Conservation (phyloP, 2,797 vertebrate genomes). For the Picus viridis region DNA sequence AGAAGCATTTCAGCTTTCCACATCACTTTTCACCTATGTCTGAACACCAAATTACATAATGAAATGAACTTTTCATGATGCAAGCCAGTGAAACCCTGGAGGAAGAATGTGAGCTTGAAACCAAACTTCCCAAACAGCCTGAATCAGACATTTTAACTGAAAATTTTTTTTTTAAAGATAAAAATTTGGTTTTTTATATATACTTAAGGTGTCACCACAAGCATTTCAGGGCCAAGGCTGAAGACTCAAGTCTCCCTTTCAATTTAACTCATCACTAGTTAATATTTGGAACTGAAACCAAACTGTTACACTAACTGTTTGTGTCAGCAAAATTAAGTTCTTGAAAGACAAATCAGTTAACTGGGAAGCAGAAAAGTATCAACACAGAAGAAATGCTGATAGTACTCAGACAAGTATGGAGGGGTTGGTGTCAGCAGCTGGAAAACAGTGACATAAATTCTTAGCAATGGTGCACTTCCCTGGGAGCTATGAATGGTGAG, state of each 20-base stretch:
- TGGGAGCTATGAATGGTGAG: fast-evolving
- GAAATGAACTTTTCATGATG: not conserved
- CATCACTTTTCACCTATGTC: not conserved
- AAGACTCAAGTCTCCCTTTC: not conserved
- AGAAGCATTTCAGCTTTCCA: not conserved
- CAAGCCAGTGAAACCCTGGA: not conserved
- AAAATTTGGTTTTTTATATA: not conserved
- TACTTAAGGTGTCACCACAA: not conserved
- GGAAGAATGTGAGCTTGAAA: not conserved
- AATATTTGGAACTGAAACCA: not conserved
- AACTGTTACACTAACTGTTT: not conserved
- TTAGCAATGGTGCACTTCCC: not conserved
- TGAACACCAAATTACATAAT: not conserved
- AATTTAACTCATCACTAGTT: not conserved
- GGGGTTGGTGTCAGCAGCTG: not conserved
- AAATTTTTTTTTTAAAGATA: not conserved
- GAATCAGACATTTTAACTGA: not conserved
- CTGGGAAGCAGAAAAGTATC: not conserved
- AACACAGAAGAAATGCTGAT: not conserved
- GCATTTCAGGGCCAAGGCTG: not conserved
- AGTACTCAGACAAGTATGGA: not conserved
- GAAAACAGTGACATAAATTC: not conserved
- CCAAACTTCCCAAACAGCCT: not conserved
- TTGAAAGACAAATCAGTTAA: not conserved
- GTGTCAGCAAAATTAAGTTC: not conserved